A percentile compares a stretch with the other conserved stretches of the same genome.
These are phyloP conservation scores for Lepus americanus DNA, from an alignment of 2,113 vertebrate species.

Conservation along the genomic window DNA sequence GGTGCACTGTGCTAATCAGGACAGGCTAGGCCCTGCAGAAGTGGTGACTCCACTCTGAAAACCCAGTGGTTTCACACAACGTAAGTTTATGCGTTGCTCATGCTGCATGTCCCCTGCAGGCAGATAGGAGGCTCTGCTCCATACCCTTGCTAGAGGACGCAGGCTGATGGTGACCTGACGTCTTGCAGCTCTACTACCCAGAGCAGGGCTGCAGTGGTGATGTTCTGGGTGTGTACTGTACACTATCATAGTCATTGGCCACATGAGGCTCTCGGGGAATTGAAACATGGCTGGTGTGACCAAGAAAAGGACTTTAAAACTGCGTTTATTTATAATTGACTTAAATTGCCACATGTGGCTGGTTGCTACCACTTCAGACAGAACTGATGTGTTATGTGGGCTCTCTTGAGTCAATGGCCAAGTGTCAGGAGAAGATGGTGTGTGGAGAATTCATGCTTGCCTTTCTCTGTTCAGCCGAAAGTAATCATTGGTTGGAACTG, in stretches of 20 bases:
- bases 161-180: not conserved
- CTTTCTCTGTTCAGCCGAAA: not conserved
- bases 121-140: not conserved
- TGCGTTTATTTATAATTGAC: not conserved
- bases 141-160: not conserved
- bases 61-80: not conserved
- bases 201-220: not conserved
- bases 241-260: not conserved
- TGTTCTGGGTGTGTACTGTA: not conserved
- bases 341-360: not conserved
- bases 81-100: not conserved
- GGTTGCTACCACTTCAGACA: not conserved
- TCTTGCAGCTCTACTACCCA: not conserved
- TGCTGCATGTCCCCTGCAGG: not conserved
- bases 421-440: not conserved
- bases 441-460: not conserved
- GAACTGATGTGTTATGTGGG: not conserved
- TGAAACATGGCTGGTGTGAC: not conserved
- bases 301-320: constrained; percentile 18
- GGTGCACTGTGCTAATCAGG: not conserved
- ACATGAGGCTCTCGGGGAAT: not conserved
- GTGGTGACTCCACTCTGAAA: not conserved
- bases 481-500: not conserved
- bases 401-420: not conserved
- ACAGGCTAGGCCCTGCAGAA: not conserved